phyloP scores from a whole-genome alignment of 2,888 invertebrate species.

The Drosophila greeni region DNA sequence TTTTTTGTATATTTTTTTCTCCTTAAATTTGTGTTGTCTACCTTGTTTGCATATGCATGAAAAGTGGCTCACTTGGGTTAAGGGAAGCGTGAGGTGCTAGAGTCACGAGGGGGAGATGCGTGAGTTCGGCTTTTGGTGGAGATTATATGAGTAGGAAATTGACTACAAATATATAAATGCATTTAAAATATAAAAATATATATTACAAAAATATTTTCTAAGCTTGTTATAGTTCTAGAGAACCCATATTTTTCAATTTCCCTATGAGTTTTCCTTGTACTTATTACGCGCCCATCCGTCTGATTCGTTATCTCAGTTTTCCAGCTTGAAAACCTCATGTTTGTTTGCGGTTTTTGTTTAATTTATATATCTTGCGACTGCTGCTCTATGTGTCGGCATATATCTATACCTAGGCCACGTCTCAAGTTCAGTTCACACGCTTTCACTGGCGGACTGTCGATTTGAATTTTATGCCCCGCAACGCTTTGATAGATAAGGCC shows the following conservation, averaged over 20 bases:
- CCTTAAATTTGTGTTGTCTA: slow-evolving; percentile 18
- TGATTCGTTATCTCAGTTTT: slow-evolving; percentile 19
- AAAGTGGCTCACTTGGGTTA: not conserved
- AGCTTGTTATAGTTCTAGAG: not conserved
- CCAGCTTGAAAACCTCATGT: slow-evolving; percentile 27
- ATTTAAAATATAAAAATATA: not conserved
- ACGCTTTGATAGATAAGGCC: slow-evolving; percentile 51
- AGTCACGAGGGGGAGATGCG: not conserved
- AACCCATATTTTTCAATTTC: not conserved
- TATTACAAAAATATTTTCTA: not conserved
- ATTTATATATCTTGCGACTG: slow-evolving; percentile 20
- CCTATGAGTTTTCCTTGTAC: not conserved
- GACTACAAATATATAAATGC: not conserved
- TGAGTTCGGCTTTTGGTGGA: not conserved
- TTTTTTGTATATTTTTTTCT: slow-evolving; percentile 5
- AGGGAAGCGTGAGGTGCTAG: slow-evolving; percentile 1
- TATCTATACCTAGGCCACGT: slow-evolving; percentile 45
- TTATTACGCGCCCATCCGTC: slow-evolving; percentile 26
- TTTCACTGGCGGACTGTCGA: slow-evolving; percentile 73
- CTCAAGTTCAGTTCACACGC: slow-evolving; percentile 78
- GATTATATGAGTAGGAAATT: not conserved
- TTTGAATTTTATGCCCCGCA: slow-evolving; percentile 52
- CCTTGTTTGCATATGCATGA: slow-evolving; percentile 41
- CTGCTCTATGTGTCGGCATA: slow-evolving; percentile 16
- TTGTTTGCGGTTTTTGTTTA: slow-evolving; percentile 40